A percentile compares a stretch with the other conserved stretches of the same genome.
Conservation (phyloP, 1,140 invertebrate species). For the Eueides isabella region DNA sequence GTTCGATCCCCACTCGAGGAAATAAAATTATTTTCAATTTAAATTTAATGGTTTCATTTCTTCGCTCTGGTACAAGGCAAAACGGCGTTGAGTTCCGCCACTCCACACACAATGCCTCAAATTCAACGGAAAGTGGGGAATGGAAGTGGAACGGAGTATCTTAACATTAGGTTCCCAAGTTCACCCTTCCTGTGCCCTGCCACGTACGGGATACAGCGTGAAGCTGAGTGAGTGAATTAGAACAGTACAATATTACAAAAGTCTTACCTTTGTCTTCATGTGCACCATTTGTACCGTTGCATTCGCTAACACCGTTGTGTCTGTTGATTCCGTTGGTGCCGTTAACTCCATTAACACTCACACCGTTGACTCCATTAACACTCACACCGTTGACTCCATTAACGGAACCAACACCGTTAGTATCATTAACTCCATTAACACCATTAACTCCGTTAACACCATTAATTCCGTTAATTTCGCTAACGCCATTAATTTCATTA, state of each 20-base stretch:
- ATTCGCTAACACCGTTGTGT: conserved; percentile 39
- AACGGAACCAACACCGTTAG: conserved; percentile 39
- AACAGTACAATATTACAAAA: not conserved
- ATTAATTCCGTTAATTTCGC: conserved; percentile 44
- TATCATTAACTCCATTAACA: conserved; percentile 33
- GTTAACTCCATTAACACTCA: conserved; percentile 34
- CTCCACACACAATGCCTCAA: too few relatives aligned
- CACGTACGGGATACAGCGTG: too few relatives aligned
- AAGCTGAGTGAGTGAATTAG: too few relatives aligned
- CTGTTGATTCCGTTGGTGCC: conserved; percentile 39
- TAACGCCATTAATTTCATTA: conserved; percentile 44
- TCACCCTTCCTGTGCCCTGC: too few relatives aligned
- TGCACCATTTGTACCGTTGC: conserved; percentile 54
- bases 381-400: conserved; percentile 35
- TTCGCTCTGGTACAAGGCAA: too few relatives aligned
- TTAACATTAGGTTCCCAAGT: too few relatives aligned
- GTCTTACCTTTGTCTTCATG: conserved; percentile 62
- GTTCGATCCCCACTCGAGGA: too few relatives aligned
- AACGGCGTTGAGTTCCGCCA: too few relatives aligned
- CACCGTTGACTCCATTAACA: conserved; percentile 23
- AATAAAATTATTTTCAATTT: too few relatives aligned
- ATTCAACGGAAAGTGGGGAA: too few relatives aligned
- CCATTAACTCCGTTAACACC: conserved; percentile 44
- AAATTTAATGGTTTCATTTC: too few relatives aligned
- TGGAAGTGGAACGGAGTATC: too few relatives aligned